phyloP scores from a whole-genome alignment of 2,113 vertebrate species.

The Oreochromis niloticus region DNA sequence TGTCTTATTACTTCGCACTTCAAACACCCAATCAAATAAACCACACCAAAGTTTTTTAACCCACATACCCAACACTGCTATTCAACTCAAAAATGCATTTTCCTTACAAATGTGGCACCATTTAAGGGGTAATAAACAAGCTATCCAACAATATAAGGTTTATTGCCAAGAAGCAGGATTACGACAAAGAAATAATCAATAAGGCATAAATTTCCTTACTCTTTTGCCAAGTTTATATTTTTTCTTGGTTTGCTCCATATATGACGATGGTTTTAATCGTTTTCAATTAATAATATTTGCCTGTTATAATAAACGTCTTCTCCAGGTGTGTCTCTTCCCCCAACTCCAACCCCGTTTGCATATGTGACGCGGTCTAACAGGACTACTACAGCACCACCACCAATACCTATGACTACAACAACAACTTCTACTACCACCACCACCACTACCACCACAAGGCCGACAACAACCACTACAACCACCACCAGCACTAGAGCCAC shows the following conservation, averaged over 20 bases:
- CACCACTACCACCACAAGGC: neutral
- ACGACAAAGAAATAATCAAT: neutral
- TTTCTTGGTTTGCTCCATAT: neutral
- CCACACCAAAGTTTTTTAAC: neutral
- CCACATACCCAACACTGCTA: neutral
- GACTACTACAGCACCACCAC: slow-evolving; percentile 54
- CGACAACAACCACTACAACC: slow-evolving; percentile 3
- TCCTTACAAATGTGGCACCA: neutral
- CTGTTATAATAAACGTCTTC: neutral
- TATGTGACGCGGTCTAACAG: slow-evolving; percentile 68
- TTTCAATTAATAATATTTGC: neutral
- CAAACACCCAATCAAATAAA: neutral
- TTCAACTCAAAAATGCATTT: neutral
- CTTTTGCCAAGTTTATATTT: neutral
- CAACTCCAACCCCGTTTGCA: slow-evolving; percentile 72
- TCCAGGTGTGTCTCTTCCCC: slow-evolving; percentile 68
- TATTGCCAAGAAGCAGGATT: neutral
- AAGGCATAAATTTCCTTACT: neutral
- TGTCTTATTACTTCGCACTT: neutral
- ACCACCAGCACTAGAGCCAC: neutral
- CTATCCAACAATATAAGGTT: neutral
- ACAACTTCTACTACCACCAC: neutral
- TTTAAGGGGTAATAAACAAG: neutral
- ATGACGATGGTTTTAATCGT: neutral
- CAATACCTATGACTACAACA: slow-evolving; percentile 3